Base-by-base conservation (phyloP, 2,888 invertebrate genomes). In the Zaprionus obscuricornis region DNA sequence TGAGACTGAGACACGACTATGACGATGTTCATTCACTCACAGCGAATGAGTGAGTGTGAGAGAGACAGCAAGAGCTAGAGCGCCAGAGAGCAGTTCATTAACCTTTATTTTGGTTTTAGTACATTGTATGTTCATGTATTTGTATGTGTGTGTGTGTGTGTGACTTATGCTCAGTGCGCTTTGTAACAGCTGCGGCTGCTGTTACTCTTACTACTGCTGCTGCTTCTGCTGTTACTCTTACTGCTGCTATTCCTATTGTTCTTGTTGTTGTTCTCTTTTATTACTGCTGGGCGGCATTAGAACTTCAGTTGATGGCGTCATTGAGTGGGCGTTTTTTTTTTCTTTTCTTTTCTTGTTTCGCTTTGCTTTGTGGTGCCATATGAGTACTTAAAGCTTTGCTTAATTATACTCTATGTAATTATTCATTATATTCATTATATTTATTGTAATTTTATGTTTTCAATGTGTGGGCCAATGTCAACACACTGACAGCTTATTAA, bases 261-360 rank as follows among this genome's bases (percentile, higher is more conserved):
- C 14, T 45, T 56, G 24, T 20, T 46, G 18, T 45, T 56, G 34
- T 36, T 34, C 18, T 52, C 22, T 7, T 13, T 27, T 20, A 7
- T 3, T 24, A 17, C 16, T 20, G 24, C 29, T 17, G 46, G 46
- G 34, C 46, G 43, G 26, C 33, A 27, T 51, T 43, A 52, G 68
- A 56, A 67, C 45, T 50, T 57, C 37, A 13, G 5, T 17, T 7
- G 51, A 52, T 58, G 63, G 34, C 58, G 66, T 66, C 71, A 64
- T 62, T 68, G 78, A 54, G 74, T 78, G 68, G 74, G 78, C 34
- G 70, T 55, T 10, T 29, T n/a, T n/a, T n/a, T n/a, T n/a, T n/a
- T n/a, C n/a, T n/a, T n/a, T 29, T 29, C 29, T 29, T 13, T 13
- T 13, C 10, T 27, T 29, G 13, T n/a, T 47, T 36, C 65, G 63